Conservation (phyloP, 2,797 vertebrate species). For the Sylvilagus floridanus region DNA sequence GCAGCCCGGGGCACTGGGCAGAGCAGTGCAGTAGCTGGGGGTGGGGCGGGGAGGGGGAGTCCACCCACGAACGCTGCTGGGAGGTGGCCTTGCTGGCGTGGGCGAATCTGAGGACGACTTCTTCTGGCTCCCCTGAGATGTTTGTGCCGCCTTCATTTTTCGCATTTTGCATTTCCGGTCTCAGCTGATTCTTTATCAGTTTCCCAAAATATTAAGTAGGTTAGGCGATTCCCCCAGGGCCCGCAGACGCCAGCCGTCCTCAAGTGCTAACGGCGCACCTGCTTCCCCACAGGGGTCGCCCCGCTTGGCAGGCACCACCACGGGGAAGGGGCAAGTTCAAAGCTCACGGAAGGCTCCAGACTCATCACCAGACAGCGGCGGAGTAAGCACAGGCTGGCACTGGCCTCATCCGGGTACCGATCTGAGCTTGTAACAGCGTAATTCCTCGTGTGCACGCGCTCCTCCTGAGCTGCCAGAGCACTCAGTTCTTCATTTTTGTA, state of each 20-base stretch:
- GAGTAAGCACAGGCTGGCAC: neutral
- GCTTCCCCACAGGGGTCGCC: conserved; percentile 55
- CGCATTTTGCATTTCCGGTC: neutral
- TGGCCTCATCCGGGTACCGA: neutral
- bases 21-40: too few relatives aligned
- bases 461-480: too few relatives aligned
- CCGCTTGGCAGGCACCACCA: neutral
- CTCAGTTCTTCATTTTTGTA: too few relatives aligned
- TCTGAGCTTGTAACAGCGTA: neutral
- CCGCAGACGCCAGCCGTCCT: neutral
- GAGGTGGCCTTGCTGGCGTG: neutral
- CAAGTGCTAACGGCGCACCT: conserved; percentile 51
- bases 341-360: neutral
- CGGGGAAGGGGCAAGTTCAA: neutral
- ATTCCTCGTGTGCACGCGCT: neutral
- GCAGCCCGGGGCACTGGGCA: neutral
- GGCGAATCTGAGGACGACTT: neutral
- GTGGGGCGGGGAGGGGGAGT: too few relatives aligned
- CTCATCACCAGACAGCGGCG: neutral
- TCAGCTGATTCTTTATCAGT: conserved; percentile 23
- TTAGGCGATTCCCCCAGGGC: conserved; percentile 74
- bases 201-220: conserved; percentile 81
- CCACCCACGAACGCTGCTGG: fast-evolving
- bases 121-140: neutral
- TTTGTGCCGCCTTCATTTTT: neutral